A percentile compares a stretch with the other conserved stretches of the same genome.
These are phyloP conservation scores for Phrynocephalus forsythii DNA, from an alignment of 2,797 vertebrate species.

Conservation along the genomic window DNA sequence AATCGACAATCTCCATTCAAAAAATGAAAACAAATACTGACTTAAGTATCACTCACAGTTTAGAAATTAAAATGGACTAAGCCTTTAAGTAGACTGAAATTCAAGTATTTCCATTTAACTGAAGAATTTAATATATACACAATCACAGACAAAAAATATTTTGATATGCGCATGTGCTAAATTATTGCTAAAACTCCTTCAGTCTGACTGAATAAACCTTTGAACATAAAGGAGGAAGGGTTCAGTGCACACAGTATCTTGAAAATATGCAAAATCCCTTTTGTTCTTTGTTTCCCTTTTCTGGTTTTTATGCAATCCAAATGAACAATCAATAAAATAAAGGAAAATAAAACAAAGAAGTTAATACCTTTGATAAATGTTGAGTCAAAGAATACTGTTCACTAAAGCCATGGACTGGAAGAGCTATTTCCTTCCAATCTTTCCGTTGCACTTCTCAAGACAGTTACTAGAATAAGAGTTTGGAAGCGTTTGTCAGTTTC, in stretches of 20 bases:
- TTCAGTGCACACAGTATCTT: background rate
- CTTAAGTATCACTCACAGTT: background rate
- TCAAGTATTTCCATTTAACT: background rate
- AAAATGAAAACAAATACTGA: background rate
- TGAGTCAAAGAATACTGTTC: constrained; percentile 43
- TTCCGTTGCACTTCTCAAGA: constrained; percentile 16
- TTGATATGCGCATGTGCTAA: background rate
- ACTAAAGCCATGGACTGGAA: rapidly evolving
- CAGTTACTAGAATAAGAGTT: background rate
- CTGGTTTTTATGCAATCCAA: background rate
- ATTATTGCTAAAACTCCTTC: background rate
- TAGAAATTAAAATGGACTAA: background rate
- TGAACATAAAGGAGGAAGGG: background rate
- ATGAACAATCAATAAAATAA: background rate
- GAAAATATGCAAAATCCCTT: background rate
- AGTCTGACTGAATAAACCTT: background rate
- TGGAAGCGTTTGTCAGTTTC: constrained; percentile 25
- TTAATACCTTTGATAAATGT: rapidly evolving
- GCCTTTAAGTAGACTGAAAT: background rate
- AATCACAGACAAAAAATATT: constrained; percentile 1
- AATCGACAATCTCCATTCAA: background rate
- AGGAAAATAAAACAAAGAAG: rapidly evolving
- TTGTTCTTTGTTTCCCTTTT: constrained; percentile 2
- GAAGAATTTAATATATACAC: background rate
- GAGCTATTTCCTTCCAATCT: constrained; percentile 13